A percentile compares a stretch with the other conserved stretches of the same genome.
phyloP scores from a whole-genome alignment of 2,113 vertebrate species.

The Fregetta grallaria region DNA sequence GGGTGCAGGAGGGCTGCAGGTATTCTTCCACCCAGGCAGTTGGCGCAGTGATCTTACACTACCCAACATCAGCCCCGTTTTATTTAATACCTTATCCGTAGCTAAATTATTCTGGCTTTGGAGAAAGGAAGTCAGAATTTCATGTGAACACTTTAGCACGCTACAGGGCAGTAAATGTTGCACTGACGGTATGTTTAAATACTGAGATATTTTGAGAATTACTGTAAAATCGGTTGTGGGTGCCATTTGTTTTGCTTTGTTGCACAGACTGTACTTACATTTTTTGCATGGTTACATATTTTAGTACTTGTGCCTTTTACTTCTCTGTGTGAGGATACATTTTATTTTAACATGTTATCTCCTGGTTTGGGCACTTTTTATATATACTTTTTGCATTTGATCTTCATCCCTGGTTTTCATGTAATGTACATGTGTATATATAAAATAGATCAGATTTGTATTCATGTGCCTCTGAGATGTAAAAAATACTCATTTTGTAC shows the following conservation, averaged over 20 bases:
- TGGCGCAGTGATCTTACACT: background rate
- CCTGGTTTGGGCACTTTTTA: constrained; percentile 61
- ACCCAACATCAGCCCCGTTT: background rate
- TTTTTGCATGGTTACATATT: constrained; percentile 79
- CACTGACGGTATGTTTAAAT: constrained; percentile 41
- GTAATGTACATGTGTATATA: constrained; percentile 83
- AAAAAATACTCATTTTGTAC: constrained; percentile 69
- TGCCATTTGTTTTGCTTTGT: constrained; percentile 76
- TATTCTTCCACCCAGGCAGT: background rate
- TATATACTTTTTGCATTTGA: background rate
- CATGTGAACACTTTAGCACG: background rate
- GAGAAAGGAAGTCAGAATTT: background rate
- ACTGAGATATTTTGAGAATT: constrained; percentile 42
- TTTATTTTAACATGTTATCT: constrained; percentile 38
- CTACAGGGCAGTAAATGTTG: constrained; percentile 50
- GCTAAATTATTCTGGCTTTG: background rate
- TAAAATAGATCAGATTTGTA: constrained; percentile 74
- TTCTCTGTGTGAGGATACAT: constrained; percentile 54
- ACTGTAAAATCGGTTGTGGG: constrained; percentile 64
- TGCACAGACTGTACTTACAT: constrained; percentile 68
- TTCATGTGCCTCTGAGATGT: constrained; percentile 72
- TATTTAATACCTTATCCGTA: background rate
- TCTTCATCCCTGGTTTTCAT: constrained; percentile 63
- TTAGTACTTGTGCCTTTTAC: constrained; percentile 83
- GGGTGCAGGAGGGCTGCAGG: background rate